phyloP scores from a whole-genome alignment of 2,113 vertebrate genomes.

The Suncus etruscus region DNA sequence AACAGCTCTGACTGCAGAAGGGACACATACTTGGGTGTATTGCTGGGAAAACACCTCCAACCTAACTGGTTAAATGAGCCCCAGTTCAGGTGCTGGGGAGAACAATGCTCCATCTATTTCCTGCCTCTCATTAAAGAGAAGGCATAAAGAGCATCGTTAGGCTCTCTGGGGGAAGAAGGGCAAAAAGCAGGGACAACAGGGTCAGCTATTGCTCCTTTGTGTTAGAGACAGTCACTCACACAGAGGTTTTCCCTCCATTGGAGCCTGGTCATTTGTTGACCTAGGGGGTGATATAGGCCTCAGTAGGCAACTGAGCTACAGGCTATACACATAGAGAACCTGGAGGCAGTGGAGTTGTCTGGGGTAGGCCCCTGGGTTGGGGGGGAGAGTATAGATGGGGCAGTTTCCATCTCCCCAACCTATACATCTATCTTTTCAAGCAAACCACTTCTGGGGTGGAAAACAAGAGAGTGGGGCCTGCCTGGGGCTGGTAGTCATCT shows the following conservation, averaged over 20 bases:
- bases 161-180: background rate
- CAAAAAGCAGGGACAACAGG: background rate
- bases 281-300: background rate
- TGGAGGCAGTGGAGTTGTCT: background rate
- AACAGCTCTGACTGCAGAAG: too few species aligned
- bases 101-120: background rate
- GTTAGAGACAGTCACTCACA: background rate
- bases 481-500: background rate
- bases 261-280: background rate
- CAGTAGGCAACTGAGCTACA: background rate
- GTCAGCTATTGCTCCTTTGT: background rate
- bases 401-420: background rate
- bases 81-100: fast-evolving
- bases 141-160: fast-evolving
- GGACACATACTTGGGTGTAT: too few species aligned
- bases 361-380: background rate
- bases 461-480: background rate
- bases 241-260: too few species aligned
- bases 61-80: background rate
- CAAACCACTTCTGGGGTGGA: background rate
- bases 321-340: background rate
- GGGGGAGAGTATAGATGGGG: background rate
- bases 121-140: background rate
- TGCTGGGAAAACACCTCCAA: background rate
- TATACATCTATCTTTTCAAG: too few species aligned